Evolutionary conservation across 1,140 invertebrate species (phyloP).

Genomic region (Bathynomus jamesi): DNA sequence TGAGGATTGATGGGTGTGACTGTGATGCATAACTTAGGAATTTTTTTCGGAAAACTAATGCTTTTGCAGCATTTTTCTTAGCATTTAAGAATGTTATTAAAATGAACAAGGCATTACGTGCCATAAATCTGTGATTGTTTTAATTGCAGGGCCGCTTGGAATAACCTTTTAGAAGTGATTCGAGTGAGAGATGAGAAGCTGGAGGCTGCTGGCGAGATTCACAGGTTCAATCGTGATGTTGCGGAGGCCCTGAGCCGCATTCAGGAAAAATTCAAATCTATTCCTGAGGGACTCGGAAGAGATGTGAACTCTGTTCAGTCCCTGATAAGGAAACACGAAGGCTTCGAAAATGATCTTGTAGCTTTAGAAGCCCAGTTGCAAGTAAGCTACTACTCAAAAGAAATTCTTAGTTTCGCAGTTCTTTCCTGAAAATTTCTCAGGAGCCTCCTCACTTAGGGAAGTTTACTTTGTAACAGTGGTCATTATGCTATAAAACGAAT

Average conservation of each 20-base stretch:
- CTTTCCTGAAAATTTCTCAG: no score
- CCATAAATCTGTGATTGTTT: no score
- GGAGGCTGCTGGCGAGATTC: slow-evolving; percentile 87
- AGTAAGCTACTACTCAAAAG: slow-evolving; percentile 40
- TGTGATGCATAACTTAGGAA: no score
- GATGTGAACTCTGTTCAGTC: slow-evolving; percentile 81
- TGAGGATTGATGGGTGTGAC: no score
- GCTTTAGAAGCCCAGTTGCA: slow-evolving; percentile 88
- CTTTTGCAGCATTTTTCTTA: no score
- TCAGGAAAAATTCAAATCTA: slow-evolving; percentile 62
- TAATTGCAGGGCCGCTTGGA: slow-evolving; percentile 81
- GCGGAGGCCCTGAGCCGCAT: slow-evolving; percentile 84
- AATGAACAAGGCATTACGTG: no score
- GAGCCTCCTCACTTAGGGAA: no score
- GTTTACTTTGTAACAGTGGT: no score
- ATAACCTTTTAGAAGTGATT: slow-evolving; percentile 74
- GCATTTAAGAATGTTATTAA: no score
- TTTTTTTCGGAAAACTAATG: no score
- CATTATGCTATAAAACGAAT: no score
- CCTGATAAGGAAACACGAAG: slow-evolving; percentile 78
- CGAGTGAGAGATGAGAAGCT: slow-evolving; percentile 75
- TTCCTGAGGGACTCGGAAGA: slow-evolving; percentile 74
- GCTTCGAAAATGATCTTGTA: slow-evolving; percentile 89
- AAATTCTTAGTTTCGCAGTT: no score
- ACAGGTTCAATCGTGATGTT: slow-evolving; percentile 92